Percentiles rank a stretch among this genome's conserved stretches.
Conservation (phyloP, 2,113 vertebrate genomes). For the Pygoscelis antarcticus region DNA sequence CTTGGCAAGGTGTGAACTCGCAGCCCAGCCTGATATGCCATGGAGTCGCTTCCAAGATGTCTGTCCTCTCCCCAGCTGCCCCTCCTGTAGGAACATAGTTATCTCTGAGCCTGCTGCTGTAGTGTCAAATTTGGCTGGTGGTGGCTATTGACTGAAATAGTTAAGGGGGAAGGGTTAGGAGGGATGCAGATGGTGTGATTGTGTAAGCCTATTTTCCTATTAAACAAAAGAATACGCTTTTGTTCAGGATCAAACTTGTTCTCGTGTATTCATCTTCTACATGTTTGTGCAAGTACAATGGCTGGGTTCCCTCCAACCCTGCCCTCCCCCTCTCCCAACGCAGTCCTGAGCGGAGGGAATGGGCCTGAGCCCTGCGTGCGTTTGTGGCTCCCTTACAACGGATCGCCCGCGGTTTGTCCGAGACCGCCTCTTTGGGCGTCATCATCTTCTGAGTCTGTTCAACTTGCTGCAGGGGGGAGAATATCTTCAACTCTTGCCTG, state of each 20-base stretch:
- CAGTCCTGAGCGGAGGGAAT: neutral
- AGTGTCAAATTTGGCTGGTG: neutral
- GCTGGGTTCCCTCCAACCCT: constrained; percentile 22
- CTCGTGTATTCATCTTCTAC: neutral
- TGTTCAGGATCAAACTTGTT: constrained; percentile 36
- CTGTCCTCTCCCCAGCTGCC: neutral
- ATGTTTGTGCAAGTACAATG: constrained; percentile 28
- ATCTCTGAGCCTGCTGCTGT: neutral
- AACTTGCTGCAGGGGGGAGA: neutral
- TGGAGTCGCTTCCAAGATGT: neutral
- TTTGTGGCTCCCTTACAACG: neutral
- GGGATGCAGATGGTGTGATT: constrained; percentile 49
- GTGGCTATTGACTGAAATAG: neutral
- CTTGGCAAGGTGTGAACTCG: neutral
- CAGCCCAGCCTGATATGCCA: neutral
- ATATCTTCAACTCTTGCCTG: neutral
- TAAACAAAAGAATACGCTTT: constrained; percentile 38
- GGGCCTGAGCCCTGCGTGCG: fast-evolving
- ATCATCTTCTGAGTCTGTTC: neutral
- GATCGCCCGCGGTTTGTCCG: fast-evolving
- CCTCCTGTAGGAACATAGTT: neutral
- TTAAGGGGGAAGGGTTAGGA: neutral
- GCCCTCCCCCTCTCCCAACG: neutral
- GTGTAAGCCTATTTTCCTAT: constrained; percentile 47
- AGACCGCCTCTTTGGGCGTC: neutral